These are phyloP conservation scores for Drosophila lutescens DNA, from an alignment of 2,888 invertebrate genomes.

Conservation along the genomic window DNA sequence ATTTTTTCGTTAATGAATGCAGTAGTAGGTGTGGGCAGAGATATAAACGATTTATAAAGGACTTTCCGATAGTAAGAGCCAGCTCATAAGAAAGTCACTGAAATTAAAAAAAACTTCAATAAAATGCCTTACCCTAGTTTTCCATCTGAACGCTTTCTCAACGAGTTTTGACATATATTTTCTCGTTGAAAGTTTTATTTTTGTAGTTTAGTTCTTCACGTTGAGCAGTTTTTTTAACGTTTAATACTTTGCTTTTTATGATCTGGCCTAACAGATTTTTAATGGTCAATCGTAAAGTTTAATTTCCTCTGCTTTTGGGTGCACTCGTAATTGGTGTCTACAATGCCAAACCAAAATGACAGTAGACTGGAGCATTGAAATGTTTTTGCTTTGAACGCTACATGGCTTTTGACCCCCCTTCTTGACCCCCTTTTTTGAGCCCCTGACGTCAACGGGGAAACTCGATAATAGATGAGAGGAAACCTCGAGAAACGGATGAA, in stretches of 20 bases:
- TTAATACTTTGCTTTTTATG: slow-evolving; percentile 29
- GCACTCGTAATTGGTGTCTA: slow-evolving; percentile 26
- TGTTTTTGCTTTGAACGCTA: slow-evolving; percentile 24
- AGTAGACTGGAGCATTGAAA: slow-evolving; percentile 13
- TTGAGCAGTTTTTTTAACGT: slow-evolving; percentile 35
- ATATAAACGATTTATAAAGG: no score
- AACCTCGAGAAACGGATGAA: slow-evolving; percentile 4
- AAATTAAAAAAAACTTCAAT: not conserved
- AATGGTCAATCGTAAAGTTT: slow-evolving; percentile 35
- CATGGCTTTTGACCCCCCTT: slow-evolving; percentile 6
- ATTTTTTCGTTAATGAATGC: slow-evolving; percentile 1
- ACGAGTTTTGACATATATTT: slow-evolving; percentile 20
- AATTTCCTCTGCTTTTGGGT: slow-evolving; percentile 22
- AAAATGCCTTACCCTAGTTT: slow-evolving; percentile 1
- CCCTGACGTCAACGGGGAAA: slow-evolving; percentile 8
- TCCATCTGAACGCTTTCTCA: slow-evolving; percentile 8
- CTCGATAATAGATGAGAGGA: not conserved
- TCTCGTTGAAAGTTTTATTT: slow-evolving; percentile 8
- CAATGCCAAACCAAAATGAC: slow-evolving; percentile 30
- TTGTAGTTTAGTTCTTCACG: not conserved
- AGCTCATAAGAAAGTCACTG: no score
- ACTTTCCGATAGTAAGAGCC: no score
- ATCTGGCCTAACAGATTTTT: slow-evolving; percentile 38
- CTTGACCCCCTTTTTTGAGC: not conserved
- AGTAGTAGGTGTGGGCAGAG: not conserved